Percentiles rank a stretch among this genome's conserved stretches.
Conservation (phyloP, 2,797 vertebrate species). For the Propithecus perrieri region DNA sequence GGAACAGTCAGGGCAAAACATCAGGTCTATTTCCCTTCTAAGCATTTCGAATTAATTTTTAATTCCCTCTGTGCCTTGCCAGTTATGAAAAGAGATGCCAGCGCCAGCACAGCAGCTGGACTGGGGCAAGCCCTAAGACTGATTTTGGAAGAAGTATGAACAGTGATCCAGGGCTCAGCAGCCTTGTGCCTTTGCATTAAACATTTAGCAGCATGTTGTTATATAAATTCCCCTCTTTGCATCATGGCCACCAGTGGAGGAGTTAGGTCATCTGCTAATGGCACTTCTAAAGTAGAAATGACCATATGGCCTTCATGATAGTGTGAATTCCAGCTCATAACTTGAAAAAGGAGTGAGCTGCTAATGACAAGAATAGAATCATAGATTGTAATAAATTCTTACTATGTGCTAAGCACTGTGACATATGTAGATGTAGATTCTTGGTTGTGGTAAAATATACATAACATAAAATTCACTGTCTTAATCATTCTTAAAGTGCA, state of each 20-base stretch:
- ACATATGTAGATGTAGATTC: background rate
- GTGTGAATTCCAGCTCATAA: background rate
- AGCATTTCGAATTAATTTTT: constrained; percentile 29
- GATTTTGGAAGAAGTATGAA: background rate
- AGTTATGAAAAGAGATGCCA: background rate
- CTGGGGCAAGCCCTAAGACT: background rate
- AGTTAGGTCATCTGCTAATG: background rate
- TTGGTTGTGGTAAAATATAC: background rate
- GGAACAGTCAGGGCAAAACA: background rate
- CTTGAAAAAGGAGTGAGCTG: background rate
- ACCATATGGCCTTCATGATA: background rate
- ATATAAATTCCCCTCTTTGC: background rate
- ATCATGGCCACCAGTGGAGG: background rate
- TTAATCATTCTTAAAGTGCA: background rate
- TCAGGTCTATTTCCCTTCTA: background rate
- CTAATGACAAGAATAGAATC: background rate
- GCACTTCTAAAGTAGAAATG: background rate
- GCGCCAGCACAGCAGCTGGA: background rate
- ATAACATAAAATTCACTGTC: background rate
- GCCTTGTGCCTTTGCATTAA: background rate
- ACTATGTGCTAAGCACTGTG: background rate
- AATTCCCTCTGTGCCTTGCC: constrained; percentile 12
- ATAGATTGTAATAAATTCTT: background rate
- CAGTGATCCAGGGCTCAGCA: background rate
- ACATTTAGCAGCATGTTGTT: background rate